Base-by-base conservation (phyloP, 1,140 invertebrate genomes). In the Drosophila mayri region DNA sequence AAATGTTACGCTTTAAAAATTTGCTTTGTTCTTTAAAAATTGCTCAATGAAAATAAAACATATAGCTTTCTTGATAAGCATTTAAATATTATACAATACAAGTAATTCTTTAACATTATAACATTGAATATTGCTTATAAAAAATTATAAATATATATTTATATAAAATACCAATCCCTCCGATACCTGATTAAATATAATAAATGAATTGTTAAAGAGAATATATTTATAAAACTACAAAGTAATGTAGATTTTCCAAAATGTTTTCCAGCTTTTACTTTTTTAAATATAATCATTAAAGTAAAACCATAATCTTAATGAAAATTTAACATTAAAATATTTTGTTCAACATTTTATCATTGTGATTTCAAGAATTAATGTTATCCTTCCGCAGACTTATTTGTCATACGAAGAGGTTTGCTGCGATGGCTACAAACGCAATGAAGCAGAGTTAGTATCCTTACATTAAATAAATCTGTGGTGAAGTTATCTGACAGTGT, bases 361-460 rank as follows among this genome's bases (percentile, higher is more conserved):
- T 16, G 6, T 22, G 11, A 12, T 25, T 16, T 44, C 1, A 44
- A 20, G 11, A 6, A 3, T 9, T 47, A 0, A 57, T 25, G 7
- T 22, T 14, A 22, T 20, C 3, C 1, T 38, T 35, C 9, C 20
- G 0, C 10, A 91, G 87, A 92, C 76, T 0, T 92, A 91, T 54
- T 50, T 78, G 58, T 62, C 68, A 0, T 58, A 64, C 1, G 81
- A 88, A 10, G 71, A 81, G 8, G 52, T 92, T 2, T 92, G 91
- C 66, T 92, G 91, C 49, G 77, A 79, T 3, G 87, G 91, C 18
- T 92, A 90, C 55, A 28, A 67, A 8, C 81, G 84, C 7, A 50
- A 73, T 8, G 59, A 65, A 4, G 61, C 81, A 1, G 65, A 72
- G 91, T 92, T 76, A 75, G 81, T 75, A 37, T 28, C 35, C 20